Conservation (phyloP, 2,888 invertebrate species). For the Lasius fuliginosus region DNA sequence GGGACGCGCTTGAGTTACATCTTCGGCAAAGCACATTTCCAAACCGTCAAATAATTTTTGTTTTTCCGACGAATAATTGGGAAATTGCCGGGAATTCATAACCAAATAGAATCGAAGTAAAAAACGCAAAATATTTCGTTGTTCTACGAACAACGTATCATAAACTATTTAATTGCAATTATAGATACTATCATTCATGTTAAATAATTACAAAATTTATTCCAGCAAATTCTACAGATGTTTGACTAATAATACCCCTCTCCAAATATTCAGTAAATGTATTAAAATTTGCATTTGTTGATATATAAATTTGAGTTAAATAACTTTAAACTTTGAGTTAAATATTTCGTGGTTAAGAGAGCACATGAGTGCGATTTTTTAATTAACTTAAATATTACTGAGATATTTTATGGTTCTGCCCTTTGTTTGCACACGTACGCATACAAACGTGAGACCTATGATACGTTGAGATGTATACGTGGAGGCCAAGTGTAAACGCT, state of each 20-base stretch:
- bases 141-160: neutral
- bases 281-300: neutral
- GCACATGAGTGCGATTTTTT: neutral
- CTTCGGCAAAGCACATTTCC: constrained; percentile 46
- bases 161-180: neutral
- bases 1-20: constrained; percentile 53
- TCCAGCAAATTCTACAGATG: neutral
- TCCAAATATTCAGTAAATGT: neutral
- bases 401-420: neutral
- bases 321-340: neutral
- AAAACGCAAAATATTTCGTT: constrained; percentile 16
- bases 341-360: neutral
- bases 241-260: neutral
- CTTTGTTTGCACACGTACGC: neutral
- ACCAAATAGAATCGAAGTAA: neutral
- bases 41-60: constrained; percentile 48
- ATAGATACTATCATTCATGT: neutral
- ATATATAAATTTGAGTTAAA: neutral
- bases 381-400: neutral
- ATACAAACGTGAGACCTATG: neutral
- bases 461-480: neutral
- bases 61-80: constrained; percentile 18
- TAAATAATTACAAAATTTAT: neutral
- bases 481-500: neutral
- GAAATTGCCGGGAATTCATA: constrained; percentile 1